These are phyloP conservation scores for Rattus rattus DNA, from an alignment of 2,113 vertebrate species.

Conservation along the genomic window DNA sequence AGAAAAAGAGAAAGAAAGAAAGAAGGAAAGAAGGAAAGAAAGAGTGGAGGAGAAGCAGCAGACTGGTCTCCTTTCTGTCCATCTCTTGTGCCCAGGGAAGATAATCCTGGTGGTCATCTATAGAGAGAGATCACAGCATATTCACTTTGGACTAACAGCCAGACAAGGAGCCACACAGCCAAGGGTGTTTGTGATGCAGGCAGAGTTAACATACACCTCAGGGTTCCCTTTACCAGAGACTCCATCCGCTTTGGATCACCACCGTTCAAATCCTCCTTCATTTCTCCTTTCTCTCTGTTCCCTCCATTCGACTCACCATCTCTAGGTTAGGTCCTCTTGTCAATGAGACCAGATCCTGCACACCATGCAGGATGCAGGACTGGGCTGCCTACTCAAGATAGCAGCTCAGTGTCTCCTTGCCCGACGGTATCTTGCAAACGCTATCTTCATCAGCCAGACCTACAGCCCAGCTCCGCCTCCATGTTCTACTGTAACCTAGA, in stretches of 20 bases:
- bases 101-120: neutral
- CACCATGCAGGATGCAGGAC: fast-evolving
- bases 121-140: neutral
- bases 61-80: neutral
- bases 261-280: neutral
- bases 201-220: neutral
- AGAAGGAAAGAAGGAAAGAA: no score
- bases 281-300: neutral
- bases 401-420: neutral
- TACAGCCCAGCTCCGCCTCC: neutral
- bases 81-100: neutral
- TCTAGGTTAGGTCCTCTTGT: neutral
- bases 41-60: neutral
- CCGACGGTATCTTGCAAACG: neutral
- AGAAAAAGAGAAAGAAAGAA: neutral
- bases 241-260: neutral
- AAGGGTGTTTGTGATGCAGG: no score
- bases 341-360: neutral
- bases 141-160: neutral
- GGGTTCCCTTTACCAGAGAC: neutral
- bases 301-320: neutral
- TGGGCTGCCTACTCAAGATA: neutral
- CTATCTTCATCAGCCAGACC: neutral
- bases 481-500: fast-evolving
- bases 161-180: neutral